These are phyloP conservation scores for Ptychadena robeensis DNA, from an alignment of 2,797 vertebrate genomes.

Conservation along the genomic window DNA sequence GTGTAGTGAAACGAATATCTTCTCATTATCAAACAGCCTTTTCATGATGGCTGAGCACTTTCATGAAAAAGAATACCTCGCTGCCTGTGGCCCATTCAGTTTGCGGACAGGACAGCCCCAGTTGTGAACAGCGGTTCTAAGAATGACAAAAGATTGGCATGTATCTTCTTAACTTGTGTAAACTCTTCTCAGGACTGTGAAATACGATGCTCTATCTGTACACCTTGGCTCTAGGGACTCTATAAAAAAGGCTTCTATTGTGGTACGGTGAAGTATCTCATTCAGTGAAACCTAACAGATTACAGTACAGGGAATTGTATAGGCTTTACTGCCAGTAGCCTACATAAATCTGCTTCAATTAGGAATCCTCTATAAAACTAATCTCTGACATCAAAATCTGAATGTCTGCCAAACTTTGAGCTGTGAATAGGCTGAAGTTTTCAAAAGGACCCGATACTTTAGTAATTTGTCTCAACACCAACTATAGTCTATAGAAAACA, in stretches of 20 bases:
- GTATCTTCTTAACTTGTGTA: constrained; percentile 65
- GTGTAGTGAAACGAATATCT: constrained; percentile 80
- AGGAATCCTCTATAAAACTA: constrained; percentile 75
- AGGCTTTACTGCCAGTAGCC: constrained; percentile 70
- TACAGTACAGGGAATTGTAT: constrained; percentile 75
- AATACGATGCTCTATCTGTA: constrained; percentile 69
- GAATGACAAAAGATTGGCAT: constrained; percentile 64
- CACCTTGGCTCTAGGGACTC: constrained; percentile 70
- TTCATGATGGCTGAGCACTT: constrained; percentile 76
- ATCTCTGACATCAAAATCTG: constrained; percentile 79
- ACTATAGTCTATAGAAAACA: constrained; percentile 6
- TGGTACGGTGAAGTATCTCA: constrained; percentile 67
- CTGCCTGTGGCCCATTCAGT: constrained; percentile 74
- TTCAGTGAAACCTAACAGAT: constrained; percentile 79
- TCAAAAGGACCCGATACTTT: constrained; percentile 63
- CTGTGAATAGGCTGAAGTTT: constrained; percentile 72
- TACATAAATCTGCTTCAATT: constrained; percentile 80
- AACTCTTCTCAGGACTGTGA: constrained; percentile 65
- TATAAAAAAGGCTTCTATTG: constrained; percentile 74
- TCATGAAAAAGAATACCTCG: constrained; percentile 77
- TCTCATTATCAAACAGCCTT: constrained; percentile 78
- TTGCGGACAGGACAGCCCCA: constrained; percentile 62
- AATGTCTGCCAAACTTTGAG: constrained; percentile 70
- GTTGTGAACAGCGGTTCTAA: constrained; percentile 57
- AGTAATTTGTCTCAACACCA: constrained; percentile 75